Evolutionary conservation across 2,113 vertebrate species (phyloP), one percentile per base, ranked within the genome.

Genomic region (Phyllopteryx taeniolatus): DNA sequence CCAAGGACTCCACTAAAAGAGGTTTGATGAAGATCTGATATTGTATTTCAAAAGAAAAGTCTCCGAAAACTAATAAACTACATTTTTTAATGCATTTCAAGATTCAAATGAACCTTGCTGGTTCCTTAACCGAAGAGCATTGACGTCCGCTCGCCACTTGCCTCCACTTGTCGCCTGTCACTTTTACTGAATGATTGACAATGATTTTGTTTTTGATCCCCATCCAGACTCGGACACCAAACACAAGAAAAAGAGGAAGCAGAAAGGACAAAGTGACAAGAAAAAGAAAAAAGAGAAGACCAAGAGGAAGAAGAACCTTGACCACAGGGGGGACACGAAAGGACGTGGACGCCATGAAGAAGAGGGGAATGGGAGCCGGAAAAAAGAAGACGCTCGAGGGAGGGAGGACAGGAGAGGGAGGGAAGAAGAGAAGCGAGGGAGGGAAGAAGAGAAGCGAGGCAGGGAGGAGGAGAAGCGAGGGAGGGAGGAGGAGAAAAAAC

Each of bases 241-340:
- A 80, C 81, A 46, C 49, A 79, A 46, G 46, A 90, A 86, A 75
- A 88, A 84, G 75, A 87, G 82, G 73, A 90, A 80, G 72, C 88
- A 70, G 74, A 84, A 84, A 79, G 78, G 53, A 67, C 68, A 60
- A 10, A 79, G 22, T 8, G 70, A 75, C 19, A 68, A 66, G 67
- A 85, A 85, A 47, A 82, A 81, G 60, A 67, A 67, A 31, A 39
- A 39, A 64, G 39, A 22, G 65, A 46, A 20, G 43, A 22, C 20
- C 10, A 67, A 19, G 47, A 79, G 0, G 63, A 78, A 1, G 73
- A 85, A 22, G 54, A 57, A 12, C n/a, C n/a, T 20, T 9, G 20
- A 22, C 9, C 9, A 2, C n/a, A n/a, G 10, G 9, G 54, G 54
- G 20, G 54, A 57, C 33, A 71, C 0, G 69, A 74, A 17, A 79